Evolutionary conservation across 2,888 invertebrate genomes (phyloP), one percentile per base, ranked within the genome.

Genomic region (Sussaba pulchella): DNA sequence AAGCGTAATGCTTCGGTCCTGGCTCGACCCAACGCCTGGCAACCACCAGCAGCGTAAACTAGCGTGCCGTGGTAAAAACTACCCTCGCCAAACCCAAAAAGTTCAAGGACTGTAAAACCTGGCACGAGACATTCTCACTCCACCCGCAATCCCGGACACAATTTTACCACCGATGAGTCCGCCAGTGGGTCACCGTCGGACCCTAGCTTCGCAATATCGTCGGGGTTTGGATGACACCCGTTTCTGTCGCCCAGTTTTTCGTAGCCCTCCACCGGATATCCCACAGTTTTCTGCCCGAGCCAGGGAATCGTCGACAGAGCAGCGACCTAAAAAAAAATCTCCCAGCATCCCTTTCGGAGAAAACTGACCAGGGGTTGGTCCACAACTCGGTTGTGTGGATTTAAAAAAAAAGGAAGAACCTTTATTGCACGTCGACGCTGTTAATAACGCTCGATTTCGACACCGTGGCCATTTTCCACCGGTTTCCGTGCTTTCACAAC

Each of bases 1-100:
- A 85, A 86, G 82, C 85, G 85, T 83, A 86, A 85, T 86, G 80
- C 78, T 73, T 72, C 63, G 26, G 63, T 73, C 67, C 41, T 52
- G 21, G 10, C 73, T 78, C 64, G 69, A 19, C n/a, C 71, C 52
- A 21, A n/a, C 31, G 72, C 70, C 79, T 75, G 57, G 57, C 73
- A 70, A 78, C 75, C 70, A 54, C 64, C 67, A 66, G 71, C 78
- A 78, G 52, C 50, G 43, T 45, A 59, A 70, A 45, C 70, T 72
- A 45, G 45, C 75, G 54, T 61, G 78, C 57, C 31, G n/a, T 31
- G n/a, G n/a, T n/a, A n/a, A 57, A 57, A 52, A 70, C 75, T 59
- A 43, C 75, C 39, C 67, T 61, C 14, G 31, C 57, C 72, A 54
- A 69, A 54, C 61, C 76, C 57, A 63, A 76, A 72, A 61, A 69